Base-by-base conservation (phyloP, 2,888 invertebrate genomes). In the Oithona nana region DNA sequence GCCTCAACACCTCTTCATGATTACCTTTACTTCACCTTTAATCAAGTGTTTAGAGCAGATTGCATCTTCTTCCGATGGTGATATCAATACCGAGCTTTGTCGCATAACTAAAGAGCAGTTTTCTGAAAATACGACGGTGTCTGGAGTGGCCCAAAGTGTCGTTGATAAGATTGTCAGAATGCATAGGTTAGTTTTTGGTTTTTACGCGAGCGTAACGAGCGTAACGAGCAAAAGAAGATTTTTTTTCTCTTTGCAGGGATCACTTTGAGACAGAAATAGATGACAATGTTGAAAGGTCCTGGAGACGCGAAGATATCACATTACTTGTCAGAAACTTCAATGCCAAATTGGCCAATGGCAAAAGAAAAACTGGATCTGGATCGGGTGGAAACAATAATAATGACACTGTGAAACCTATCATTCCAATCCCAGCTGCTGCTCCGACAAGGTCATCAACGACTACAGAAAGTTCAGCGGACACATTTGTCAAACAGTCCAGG, bases 61-160 rank as follows among this genome's bases (percentile, higher is more conserved):
- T 6, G 22, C n/a, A 24, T n/a, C 28, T 4, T 26, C 22, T 1
- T 24, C n/a, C 11, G 59, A 50, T 4, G 29, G 24, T 24, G 59
- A 59, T 26, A 24, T 59, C 20, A 16, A 49, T 26, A 50, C 22
- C 13, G 59, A 59, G 20, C n/a, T 59, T 8, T 39, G 48, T 24
- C 49, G 59, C 6, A 39, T 59, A 4, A 29, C 49, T 3, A n/a
- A 22, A n/a, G 59, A 59, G 64, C 69, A 82, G 78, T 89, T 90
- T 71, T 75, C 83, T 2, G 80, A 81, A 52, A 86, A 89, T 70
- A 79, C 83, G 0, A 83, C 87, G n/a, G 76, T 90, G 66, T 82
- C 80, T 26, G 82, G 83, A 29, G 88, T 90, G 51, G 86, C 88
- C 16, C 88, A 89, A 73, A 83, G 85, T 0, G 88, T 87, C 0